Conservation (phyloP, 2,113 vertebrate genomes). For the Ceratotherium simum region DNA sequence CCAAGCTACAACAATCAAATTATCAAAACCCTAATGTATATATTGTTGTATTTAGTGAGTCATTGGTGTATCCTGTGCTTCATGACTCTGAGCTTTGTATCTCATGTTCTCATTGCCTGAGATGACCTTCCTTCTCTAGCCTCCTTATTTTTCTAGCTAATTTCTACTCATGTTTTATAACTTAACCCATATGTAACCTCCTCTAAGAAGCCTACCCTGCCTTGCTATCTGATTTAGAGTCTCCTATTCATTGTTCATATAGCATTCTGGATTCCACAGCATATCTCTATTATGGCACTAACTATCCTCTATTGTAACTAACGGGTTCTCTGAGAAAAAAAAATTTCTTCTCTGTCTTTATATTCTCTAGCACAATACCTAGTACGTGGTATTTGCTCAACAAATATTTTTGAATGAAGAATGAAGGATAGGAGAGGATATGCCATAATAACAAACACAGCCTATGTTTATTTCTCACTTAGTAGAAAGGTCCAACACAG, state of each 20-base stretch:
- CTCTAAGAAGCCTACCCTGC: neutral
- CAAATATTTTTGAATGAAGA: slow-evolving; percentile 37
- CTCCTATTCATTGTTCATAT: neutral
- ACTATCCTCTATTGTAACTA: neutral
- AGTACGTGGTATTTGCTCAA: neutral
- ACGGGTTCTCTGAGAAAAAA: neutral
- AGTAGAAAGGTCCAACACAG: neutral
- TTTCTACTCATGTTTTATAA: neutral
- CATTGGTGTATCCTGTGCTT: neutral
- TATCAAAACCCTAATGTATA: slow-evolving; percentile 44
- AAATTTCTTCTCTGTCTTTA: neutral
- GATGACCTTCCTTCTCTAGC: neutral
- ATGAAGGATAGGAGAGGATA: neutral
- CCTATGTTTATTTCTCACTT: neutral
- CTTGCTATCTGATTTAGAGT: neutral
- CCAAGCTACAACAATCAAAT: slow-evolving; percentile 54
- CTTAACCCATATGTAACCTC: neutral
- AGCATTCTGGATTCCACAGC: neutral
- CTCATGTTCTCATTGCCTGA: neutral
- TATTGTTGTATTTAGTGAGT: slow-evolving; percentile 52
- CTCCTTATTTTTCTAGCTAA: slow-evolving; percentile 22
- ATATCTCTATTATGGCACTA: neutral
- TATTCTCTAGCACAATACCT: neutral
- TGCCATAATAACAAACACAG: neutral
- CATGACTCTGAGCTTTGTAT: neutral